Base-by-base conservation (phyloP, 2,888 invertebrate species). In the Drosophila longiperda region DNA sequence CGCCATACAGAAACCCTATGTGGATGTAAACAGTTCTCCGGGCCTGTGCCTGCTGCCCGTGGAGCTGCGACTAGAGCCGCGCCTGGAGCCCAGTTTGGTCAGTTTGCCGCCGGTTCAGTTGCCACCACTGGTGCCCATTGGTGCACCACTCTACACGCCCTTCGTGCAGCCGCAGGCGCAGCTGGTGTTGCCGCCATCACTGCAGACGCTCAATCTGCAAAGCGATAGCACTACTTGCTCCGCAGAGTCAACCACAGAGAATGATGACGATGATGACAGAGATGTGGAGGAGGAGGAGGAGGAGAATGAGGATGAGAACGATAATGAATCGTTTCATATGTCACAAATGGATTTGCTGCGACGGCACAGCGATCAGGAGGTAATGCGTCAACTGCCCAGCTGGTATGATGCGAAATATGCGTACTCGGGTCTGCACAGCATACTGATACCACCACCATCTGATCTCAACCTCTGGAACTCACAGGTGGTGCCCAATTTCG, bases 371-470 rank as follows among this genome's bases (percentile, higher is more conserved):
- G 86, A 79, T 34, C 75, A 81, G n/a, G 78, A 84, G 55, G 65
- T 91, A 17, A 54, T 91, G 40, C 82, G 80, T 6, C 91, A 91
- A 65, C 65, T 93, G 60, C 93, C 93, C 32, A 91, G 92, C 74
- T 93, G 93, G 93, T 92, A 93, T 69, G 93, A 93, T 60, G 93
- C 92, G 11, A 91, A 91, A 55, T 93, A 93, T 69, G 93, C 93
- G 1, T 93, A 93, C 68, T 93, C 93, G 0, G 93, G 93, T 0
- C 78, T 93, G 12, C 93, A 93, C 72, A 93, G 92, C 63, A 93
- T 93, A 54, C 88, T 93, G 20, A 91, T 91, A 75, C 92, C 92
- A 3, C 93, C 93, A 4, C 93, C 93, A 15, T 83, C 91, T n/a
- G 93, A 92, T 83, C 78, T 92, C 33, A 92, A 93, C 74, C 85